A percentile compares a stretch with the other conserved stretches of the same genome.
Evolutionary conservation across 2,113 vertebrate species (phyloP).

Genomic region (Mesoclemmys tuberculata): DNA sequence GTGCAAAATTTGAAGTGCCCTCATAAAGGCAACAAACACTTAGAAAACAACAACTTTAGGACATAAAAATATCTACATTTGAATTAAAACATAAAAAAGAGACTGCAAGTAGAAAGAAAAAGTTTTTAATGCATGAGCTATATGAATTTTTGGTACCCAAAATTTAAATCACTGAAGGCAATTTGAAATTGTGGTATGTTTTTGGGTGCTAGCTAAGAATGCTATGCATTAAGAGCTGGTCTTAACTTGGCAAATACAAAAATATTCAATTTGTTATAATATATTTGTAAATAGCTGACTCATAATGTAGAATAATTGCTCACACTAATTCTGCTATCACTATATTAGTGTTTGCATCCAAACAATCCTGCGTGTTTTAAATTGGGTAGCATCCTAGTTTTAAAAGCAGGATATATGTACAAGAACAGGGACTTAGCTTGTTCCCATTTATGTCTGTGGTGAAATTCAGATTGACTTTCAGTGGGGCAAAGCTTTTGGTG

Average conservation of each 20-base stretch:
- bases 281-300: background rate
- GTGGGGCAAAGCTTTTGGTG: background rate
- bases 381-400: slow-evolving; percentile 12
- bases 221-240: background rate
- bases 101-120: slow-evolving; percentile 28
- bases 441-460: slow-evolving; percentile 30
- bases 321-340: background rate
- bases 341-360: slow-evolving; percentile 13
- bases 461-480: slow-evolving; percentile 7
- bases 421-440: background rate
- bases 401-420: slow-evolving; percentile 30
- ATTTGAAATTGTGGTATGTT: slow-evolving; percentile 14
- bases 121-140: slow-evolving; percentile 26
- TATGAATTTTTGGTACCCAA: slow-evolving; percentile 40
- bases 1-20: slow-evolving; percentile 77
- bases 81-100: slow-evolving; percentile 46
- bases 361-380: slow-evolving; percentile 20
- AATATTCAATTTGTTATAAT: background rate
- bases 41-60: slow-evolving; percentile 53
- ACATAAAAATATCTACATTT: slow-evolving; percentile 58
- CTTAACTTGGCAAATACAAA: background rate
- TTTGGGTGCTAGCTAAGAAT: slow-evolving; percentile 32
- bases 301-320: slow-evolving; percentile 27
- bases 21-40: slow-evolving; percentile 65
- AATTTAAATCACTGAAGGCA: slow-evolving; percentile 42